phyloP scores from a whole-genome alignment of 2,113 vertebrate species.

The Rhinolophus sinicus region DNA sequence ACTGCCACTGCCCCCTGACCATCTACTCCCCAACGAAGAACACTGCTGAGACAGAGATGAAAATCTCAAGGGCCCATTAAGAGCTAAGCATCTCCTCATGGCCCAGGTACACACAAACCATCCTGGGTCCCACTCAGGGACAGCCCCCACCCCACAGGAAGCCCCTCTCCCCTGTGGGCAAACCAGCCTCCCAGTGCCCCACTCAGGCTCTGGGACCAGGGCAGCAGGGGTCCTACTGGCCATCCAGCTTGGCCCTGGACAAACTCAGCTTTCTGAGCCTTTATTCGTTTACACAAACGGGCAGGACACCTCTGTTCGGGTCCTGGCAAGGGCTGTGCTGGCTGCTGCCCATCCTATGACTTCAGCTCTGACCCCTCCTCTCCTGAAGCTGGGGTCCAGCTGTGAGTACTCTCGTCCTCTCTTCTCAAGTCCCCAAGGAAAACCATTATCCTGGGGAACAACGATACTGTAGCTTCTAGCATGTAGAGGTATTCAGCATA shows the following conservation, averaged over 20 bases:
- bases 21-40: background rate
- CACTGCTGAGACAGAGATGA: background rate
- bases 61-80: background rate
- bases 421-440: background rate
- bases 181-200: background rate
- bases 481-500: background rate
- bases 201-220: background rate
- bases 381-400: background rate
- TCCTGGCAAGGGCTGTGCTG: no score
- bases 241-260: background rate
- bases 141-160: background rate
- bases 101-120: background rate
- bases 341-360: background rate
- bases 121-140: background rate
- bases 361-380: background rate
- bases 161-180: background rate
- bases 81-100: background rate
- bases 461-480: background rate
- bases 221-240: background rate
- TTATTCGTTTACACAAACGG: background rate
- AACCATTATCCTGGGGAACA: background rate
- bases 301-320: background rate
- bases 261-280: background rate
- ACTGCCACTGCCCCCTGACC: background rate
- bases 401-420: background rate